These are phyloP conservation scores for Apogon hyalosoma DNA, from an alignment of 2,797 vertebrate species.

Conservation along the genomic window DNA sequence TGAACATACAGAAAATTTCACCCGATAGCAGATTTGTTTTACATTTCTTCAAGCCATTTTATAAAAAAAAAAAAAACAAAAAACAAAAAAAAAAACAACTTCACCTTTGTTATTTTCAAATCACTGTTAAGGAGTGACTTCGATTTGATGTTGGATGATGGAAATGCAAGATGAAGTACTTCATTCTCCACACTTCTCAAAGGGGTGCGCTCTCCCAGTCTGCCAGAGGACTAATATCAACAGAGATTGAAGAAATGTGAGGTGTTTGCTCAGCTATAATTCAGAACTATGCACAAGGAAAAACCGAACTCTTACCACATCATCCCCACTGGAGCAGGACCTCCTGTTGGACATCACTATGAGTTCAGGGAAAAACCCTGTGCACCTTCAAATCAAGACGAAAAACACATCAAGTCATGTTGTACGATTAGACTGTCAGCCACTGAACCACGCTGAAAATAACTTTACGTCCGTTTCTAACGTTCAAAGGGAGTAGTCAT, in stretches of 20 bases:
- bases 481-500: background rate
- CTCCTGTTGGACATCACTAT: slow-evolving; percentile 54
- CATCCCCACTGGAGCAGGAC: slow-evolving; percentile 42
- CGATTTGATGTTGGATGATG: slow-evolving; percentile 46
- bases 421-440: too few species aligned
- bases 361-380: slow-evolving; percentile 4
- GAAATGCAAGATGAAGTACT: slow-evolving; percentile 31
- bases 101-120: slow-evolving; percentile 49
- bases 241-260: slow-evolving; percentile 5
- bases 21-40: too few species aligned
- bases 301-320: slow-evolving; percentile 60
- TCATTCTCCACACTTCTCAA: slow-evolving; percentile 81
- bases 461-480: background rate
- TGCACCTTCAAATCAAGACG: slow-evolving; percentile 14
- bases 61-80: background rate
- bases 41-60: too few species aligned
- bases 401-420: background rate
- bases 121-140: slow-evolving; percentile 35
- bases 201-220: slow-evolving; percentile 66
- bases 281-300: background rate
- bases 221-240: slow-evolving; percentile 52
- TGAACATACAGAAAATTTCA: too few species aligned
- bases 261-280: background rate
- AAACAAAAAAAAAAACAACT: slow-evolving; percentile 3
- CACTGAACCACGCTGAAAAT: background rate